phyloP scores from a whole-genome alignment of 2,797 vertebrate species.

The Taenioides sp. region DNA sequence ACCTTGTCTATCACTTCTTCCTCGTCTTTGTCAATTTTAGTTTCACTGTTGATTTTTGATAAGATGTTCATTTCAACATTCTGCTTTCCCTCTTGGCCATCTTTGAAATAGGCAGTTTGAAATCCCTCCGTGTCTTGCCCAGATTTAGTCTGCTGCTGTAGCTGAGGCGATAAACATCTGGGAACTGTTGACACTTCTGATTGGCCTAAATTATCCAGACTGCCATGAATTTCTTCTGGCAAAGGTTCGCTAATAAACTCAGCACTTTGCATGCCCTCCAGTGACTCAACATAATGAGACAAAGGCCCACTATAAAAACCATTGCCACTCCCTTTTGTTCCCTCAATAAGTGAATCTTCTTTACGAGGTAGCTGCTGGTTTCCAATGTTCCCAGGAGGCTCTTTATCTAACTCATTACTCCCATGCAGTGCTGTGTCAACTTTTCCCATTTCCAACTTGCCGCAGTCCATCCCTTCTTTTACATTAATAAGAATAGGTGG shows the following conservation, averaged over 20 bases:
- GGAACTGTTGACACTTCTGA: constrained; percentile 37
- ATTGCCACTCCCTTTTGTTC: constrained; percentile 24
- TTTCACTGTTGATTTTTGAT: constrained; percentile 29
- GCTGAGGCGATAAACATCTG: constrained; percentile 63
- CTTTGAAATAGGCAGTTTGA: constrained; percentile 42
- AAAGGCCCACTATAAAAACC: constrained; percentile 23
- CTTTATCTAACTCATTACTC: constrained; percentile 48
- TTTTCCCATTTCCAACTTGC: constrained; percentile 34
- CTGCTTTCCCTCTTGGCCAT: constrained; percentile 16
- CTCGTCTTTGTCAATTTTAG: constrained; percentile 17
- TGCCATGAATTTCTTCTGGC: constrained; percentile 34
- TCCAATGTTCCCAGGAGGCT: constrained; percentile 39
- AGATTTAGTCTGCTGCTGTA: constrained; percentile 47
- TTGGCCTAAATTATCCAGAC: constrained; percentile 44
- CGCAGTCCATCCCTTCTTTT: constrained; percentile 44
- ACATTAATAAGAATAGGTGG: constrained; percentile 36
- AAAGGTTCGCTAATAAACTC: constrained; percentile 30
- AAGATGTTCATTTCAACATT: constrained; percentile 20
- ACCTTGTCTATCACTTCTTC: constrained; percentile 9
- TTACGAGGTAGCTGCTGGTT: constrained; percentile 32
- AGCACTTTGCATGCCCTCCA: constrained; percentile 15
- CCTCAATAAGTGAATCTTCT: constrained; percentile 37
- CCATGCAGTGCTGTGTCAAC: constrained; percentile 27
- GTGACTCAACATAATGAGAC: constrained; percentile 20
- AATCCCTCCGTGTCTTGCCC: constrained; percentile 42